phyloP scores from a whole-genome alignment of 2,113 vertebrate species.

The Antigone vipio region DNA sequence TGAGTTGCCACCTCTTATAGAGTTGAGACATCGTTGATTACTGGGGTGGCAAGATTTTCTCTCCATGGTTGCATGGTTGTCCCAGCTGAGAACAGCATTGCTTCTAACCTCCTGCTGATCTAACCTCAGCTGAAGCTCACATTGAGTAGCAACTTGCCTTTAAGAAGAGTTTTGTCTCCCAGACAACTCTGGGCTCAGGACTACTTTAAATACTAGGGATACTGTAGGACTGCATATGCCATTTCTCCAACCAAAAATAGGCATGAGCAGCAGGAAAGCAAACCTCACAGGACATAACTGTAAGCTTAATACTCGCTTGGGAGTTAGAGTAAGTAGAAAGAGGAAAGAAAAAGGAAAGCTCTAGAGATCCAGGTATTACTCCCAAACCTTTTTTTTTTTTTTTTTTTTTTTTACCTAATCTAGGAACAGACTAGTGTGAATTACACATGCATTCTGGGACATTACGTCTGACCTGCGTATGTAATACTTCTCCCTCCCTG shows the following conservation, averaged over 20 bases:
- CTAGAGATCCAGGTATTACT: background rate
- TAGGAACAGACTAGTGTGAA: background rate
- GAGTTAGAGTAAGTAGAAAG: background rate
- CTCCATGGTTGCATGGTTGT: accelerated
- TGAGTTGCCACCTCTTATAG: background rate
- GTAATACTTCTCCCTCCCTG: background rate
- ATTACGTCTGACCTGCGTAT: background rate
- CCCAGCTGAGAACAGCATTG: background rate
- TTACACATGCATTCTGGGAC: background rate
- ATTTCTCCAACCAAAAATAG: background rate
- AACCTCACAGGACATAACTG: background rate
- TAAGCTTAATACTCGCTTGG: background rate
- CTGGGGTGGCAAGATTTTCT: background rate
- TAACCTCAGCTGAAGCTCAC: background rate
- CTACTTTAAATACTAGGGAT: background rate
- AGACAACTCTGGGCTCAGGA: background rate
- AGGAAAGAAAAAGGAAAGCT: background rate
- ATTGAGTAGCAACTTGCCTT: background rate
- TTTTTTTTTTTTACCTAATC: too few relatives aligned
- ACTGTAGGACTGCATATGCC: background rate
- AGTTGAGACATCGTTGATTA: background rate
- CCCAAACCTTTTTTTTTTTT: background rate
- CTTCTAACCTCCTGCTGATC: background rate
- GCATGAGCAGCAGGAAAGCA: background rate
- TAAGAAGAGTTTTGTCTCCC: background rate